Percentiles rank a stretch among this genome's conserved stretches.
These are phyloP conservation scores for Galaxias olidus DNA, from an alignment of 2,797 vertebrate species.

Conservation along the genomic window DNA sequence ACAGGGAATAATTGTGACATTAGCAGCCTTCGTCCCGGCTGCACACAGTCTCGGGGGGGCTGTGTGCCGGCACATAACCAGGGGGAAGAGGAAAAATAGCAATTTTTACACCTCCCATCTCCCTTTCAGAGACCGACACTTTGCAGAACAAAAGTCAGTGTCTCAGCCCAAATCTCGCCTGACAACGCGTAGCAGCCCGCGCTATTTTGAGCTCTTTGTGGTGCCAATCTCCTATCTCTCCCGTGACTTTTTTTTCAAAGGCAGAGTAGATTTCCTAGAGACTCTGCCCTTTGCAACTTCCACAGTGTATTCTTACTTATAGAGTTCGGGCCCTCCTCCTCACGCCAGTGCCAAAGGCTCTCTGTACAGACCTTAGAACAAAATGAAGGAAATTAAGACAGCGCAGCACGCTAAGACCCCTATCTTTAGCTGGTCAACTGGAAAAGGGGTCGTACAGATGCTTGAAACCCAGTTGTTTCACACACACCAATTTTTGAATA, in stretches of 20 bases:
- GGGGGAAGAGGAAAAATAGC: slow-evolving; percentile 83
- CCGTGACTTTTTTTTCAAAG: slow-evolving; percentile 99
- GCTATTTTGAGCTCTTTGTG: slow-evolving; percentile 98
- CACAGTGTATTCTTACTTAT: slow-evolving; percentile 89
- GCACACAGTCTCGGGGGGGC: slow-evolving; percentile 79
- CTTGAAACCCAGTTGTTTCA: slow-evolving; percentile 69
- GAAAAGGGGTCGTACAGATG: slow-evolving; percentile 71
- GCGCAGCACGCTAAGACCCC: slow-evolving; percentile 80
- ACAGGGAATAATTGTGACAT: slow-evolving; percentile 88
- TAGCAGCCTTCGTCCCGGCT: slow-evolving; percentile 80
- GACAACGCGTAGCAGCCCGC: slow-evolving; percentile 98
- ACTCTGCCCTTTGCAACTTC: slow-evolving; percentile 98
- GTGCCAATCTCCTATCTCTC: slow-evolving; percentile 99
- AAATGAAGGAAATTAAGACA: slow-evolving; percentile 84
- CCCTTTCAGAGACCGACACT: slow-evolving; percentile 90
- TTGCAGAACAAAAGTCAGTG: slow-evolving; percentile 98
- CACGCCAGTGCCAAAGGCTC: slow-evolving; percentile 80
- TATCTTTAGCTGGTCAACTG: slow-evolving; percentile 66
- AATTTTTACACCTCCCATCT: slow-evolving; percentile 92
- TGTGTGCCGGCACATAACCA: slow-evolving; percentile 82
- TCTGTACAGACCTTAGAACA: slow-evolving; percentile 76
- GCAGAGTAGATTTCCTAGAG: slow-evolving; percentile 99
- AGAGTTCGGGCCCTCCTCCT: slow-evolving; percentile 84
- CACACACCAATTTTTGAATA: slow-evolving; percentile 60
- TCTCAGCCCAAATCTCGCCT: slow-evolving; percentile 98